Percentiles rank a stretch among this genome's conserved stretches.
Evolutionary conservation across 2,797 vertebrate genomes (phyloP).

Genomic region (Microhierax caerulescens): DNA sequence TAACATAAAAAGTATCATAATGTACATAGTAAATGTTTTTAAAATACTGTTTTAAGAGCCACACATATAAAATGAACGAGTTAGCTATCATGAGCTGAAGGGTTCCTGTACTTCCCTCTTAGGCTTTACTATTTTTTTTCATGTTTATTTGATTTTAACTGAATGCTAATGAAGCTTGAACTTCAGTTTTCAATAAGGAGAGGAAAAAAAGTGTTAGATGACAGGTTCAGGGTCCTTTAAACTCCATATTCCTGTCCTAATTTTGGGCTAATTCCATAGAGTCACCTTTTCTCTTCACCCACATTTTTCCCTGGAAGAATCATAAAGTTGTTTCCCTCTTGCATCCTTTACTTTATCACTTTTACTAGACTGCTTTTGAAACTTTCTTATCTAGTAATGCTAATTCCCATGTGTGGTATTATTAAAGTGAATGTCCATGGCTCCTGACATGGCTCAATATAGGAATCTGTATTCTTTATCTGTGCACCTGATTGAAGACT

Average conservation of each 20-base stretch:
- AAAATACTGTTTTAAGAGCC: not conserved
- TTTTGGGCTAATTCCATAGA: not conserved
- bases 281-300: not conserved
- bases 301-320: not conserved
- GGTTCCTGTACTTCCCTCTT: not conserved
- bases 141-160: not conserved
- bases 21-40: not conserved
- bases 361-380: not conserved
- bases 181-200: not conserved
- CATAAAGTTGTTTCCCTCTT: not conserved
- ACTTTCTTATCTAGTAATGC: not conserved
- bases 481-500: constrained; percentile 17
- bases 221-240: not conserved
- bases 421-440: not conserved
- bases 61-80: not conserved
- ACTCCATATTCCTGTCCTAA: not conserved
- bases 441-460: not conserved
- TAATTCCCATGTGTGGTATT: not conserved
- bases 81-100: not conserved
- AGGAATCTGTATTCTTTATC: not conserved
- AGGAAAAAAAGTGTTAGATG: not conserved
- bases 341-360: not conserved
- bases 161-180: not conserved
- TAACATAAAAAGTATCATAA: not conserved
- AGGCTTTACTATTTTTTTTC: not conserved